Conservation (phyloP, 2,888 invertebrate species). For the Eilema sororculum region DNA sequence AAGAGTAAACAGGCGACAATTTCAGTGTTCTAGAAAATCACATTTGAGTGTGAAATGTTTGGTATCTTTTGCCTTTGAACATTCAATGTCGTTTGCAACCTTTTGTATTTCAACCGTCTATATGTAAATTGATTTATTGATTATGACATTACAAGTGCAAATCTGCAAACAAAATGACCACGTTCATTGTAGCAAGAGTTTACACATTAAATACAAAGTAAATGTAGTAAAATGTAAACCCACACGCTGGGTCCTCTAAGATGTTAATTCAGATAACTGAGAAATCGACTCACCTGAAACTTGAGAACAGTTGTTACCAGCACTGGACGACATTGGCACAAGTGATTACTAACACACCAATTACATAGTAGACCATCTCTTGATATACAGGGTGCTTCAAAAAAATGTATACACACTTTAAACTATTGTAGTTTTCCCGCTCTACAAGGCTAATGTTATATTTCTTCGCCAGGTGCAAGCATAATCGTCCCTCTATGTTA, state of each 20-base stretch:
- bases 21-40: no score
- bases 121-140: not conserved
- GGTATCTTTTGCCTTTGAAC: no score
- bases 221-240: not conserved
- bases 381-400: no score
- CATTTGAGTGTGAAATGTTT: no score
- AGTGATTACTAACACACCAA: conserved; percentile 43
- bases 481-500: no score
- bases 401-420: no score
- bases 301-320: conserved; percentile 46
- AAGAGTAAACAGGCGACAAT: no score
- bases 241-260: conserved; percentile 23
- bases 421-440: no score
- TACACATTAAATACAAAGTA: not conserved
- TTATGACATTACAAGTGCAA: not conserved
- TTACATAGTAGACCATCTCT: conserved; percentile 32
- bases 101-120: no score
- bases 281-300: conserved; percentile 58
- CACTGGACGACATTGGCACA: conserved; percentile 45
- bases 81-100: no score
- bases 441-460: no score
- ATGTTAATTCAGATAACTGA: conserved; percentile 43
- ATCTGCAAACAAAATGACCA: not conserved
- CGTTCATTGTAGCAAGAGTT: not conserved
- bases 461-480: no score